Evolutionary conservation across 2,797 vertebrate genomes (phyloP), one percentile per base, ranked within the genome.

Genomic region (Sebastiscus albofasciatus): DNA sequence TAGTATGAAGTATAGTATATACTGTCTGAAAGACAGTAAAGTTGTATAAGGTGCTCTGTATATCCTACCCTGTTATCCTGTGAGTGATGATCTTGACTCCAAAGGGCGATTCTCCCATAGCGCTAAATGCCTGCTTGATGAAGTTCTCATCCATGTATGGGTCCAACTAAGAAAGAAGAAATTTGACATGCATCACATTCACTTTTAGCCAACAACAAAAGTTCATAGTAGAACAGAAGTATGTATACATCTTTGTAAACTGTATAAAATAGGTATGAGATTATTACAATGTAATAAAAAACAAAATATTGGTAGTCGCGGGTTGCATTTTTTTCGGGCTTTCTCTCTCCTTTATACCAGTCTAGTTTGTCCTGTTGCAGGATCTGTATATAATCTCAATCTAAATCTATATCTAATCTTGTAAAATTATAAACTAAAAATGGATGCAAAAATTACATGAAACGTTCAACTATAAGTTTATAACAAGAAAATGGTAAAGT

Each of bases 91-190:
- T 96, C 93, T 96, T 96, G 22, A 96, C 96, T 78, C 95, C 95
- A 61, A 90, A 94, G 2, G 96, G 96, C 0, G 95, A 95, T 77
- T 96, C 96, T 59, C 96, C 96, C 96, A 96, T 96, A 6, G 94
- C 94, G 46, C 92, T 96, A 54, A 96, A 96, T 14, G 96, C 96
- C 90, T 96, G 95, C 82, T 96, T 96, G 77, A 96, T 94, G 88
- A 96, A 96, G 87, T 87, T 95, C 78, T 96, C 96, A 64, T 96
- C 96, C 96, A 96, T 96, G 91, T 96, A 96, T 36, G 95, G 96
- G 93, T 96, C 96, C 91, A 96, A 81, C 96, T 93, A 83, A 69
- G 4, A 81, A 54, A 58, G 4, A 54, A 58, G 3, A 60, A 0
- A 58, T n/a, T 5, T 8, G 0, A 62, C 2, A 7, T 2, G 22